Evolutionary conservation across 2,797 vertebrate species (phyloP), one percentile per base, ranked within the genome.

Genomic region (Sebastiscus albofasciatus): DNA sequence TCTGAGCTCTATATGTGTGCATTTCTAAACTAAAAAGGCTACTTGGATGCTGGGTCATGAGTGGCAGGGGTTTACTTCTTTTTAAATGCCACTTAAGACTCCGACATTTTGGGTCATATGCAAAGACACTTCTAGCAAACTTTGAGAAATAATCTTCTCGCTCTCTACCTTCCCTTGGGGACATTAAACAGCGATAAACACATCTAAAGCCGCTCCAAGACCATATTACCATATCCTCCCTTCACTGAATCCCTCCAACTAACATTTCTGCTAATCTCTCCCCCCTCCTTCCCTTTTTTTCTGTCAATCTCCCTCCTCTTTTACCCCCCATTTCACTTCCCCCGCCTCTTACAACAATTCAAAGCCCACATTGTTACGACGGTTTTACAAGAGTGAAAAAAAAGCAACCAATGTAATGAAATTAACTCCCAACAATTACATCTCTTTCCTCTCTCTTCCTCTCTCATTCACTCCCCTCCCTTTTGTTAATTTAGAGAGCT

Each of bases 391-490:
- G 49, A 62, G 39, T 59, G 27, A 33, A 29, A 59, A 72, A 56
- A 76, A 22, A 36, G 27, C 39, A 67, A 72, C 80, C 81, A 78
- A 86, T 84, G 54, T 85, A 71, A 85, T 82, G 70, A 87, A 89
- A 88, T 90, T 65, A 85, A 79, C 58, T 87, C 52, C 18, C 6
- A 61, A 77, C 80, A 90, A 84, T 92, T 79, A 80, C 62, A 80
- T 87, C 80, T 88, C 71, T 81, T 64, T 22, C 13, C 61, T 67
- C 69, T 70, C 39, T 72, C 42, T 46, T 46, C 27, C 27, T 60
- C 54, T 61, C 62, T 52, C 29, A 18, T 67, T 71, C 52, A 14
- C 29, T 10, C 65, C 71, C 72, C 16, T 33, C 60, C 13, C 72
- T 71, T 81, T 68, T 80, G 77, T 83, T 90, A 31, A 87, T 85